Conservation (phyloP, 2,113 vertebrate genomes). For the Larimichthys polyactis region DNA sequence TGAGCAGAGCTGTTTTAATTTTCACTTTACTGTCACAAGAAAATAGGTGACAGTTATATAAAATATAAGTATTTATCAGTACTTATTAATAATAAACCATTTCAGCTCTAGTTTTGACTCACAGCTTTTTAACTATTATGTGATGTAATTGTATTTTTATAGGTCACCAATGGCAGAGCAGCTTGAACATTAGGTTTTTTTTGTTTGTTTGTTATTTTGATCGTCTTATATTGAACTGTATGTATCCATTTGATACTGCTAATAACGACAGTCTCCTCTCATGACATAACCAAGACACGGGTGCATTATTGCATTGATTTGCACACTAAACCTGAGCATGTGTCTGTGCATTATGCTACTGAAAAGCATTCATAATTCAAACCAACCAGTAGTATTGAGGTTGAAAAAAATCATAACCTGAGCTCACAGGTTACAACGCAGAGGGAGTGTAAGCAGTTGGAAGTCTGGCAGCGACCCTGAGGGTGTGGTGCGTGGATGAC, state of each 20-base stretch:
- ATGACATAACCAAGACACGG: constrained; percentile 1
- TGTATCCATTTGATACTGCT: not conserved
- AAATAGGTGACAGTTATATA: no score
- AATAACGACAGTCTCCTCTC: not conserved
- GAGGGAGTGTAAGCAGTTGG: not conserved
- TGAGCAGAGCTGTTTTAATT: not conserved
- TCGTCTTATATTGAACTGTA: not conserved
- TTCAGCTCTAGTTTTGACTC: not conserved
- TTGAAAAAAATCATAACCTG: not conserved
- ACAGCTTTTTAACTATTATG: not conserved
- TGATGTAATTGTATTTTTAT: not conserved
- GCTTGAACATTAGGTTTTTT: not conserved
- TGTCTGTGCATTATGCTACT: no score
- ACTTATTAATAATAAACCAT: not conserved
- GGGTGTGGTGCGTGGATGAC: constrained; percentile 56
- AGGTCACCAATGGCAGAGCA: not conserved
- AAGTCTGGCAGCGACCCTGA: constrained; percentile 12
- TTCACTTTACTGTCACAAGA: no score
- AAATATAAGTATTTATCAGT: not conserved
- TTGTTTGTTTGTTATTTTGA: not conserved
- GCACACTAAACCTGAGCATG: not conserved
- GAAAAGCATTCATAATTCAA: no score
- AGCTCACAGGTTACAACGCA: constrained; percentile 1
- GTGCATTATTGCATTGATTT: not conserved
- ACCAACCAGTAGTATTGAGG: no score